A percentile compares a stretch with the other conserved stretches of the same genome.
These are phyloP conservation scores for Calliscelio sp. DNA, from an alignment of 2,888 invertebrate genomes.

Conservation along the genomic window DNA sequence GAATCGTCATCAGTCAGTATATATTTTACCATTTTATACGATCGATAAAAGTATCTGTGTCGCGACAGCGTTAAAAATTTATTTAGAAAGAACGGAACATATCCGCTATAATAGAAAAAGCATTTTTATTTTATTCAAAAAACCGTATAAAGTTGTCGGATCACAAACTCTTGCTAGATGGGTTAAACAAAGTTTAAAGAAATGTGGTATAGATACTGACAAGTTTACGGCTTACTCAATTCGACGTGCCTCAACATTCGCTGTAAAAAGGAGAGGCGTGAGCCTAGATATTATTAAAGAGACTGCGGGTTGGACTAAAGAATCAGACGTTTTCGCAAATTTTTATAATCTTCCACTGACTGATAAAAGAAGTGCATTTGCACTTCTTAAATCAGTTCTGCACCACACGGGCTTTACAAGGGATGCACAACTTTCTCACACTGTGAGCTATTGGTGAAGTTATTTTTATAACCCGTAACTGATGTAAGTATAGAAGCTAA, in stretches of 20 bases:
- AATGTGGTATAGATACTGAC: constrained; percentile 9
- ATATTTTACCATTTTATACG: constrained; percentile 22
- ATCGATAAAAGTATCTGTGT: constrained; percentile 50
- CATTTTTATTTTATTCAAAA: constrained; percentile 5
- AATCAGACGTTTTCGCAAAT: constrained; percentile 37
- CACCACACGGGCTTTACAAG: too few relatives aligned
- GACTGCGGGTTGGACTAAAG: constrained; percentile 46
- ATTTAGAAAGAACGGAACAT: constrained; percentile 11
- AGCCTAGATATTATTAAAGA: constrained; percentile 48
- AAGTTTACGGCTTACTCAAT: constrained; percentile 34
- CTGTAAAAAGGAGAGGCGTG: constrained; percentile 46
- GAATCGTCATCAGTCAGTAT: constrained; percentile 21
- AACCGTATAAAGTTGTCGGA: constrained; percentile 3
- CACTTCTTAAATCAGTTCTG: too few relatives aligned
- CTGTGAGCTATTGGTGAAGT: too few relatives aligned
- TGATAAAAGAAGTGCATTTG: too few relatives aligned
- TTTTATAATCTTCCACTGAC: constrained; percentile 55
- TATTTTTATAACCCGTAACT: too few relatives aligned
- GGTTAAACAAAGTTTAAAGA: not conserved
- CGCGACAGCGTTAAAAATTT: constrained; percentile 20
- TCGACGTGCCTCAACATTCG: constrained; percentile 44
- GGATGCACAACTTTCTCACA: too few relatives aligned
- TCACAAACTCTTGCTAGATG: constrained; percentile 15
- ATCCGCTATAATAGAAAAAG: not conserved
- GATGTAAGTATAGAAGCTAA: too few relatives aligned